Evolutionary conservation across 2,113 vertebrate genomes (phyloP), one percentile per base, ranked within the genome.

Genomic region (Neopipo cinnamomea): DNA sequence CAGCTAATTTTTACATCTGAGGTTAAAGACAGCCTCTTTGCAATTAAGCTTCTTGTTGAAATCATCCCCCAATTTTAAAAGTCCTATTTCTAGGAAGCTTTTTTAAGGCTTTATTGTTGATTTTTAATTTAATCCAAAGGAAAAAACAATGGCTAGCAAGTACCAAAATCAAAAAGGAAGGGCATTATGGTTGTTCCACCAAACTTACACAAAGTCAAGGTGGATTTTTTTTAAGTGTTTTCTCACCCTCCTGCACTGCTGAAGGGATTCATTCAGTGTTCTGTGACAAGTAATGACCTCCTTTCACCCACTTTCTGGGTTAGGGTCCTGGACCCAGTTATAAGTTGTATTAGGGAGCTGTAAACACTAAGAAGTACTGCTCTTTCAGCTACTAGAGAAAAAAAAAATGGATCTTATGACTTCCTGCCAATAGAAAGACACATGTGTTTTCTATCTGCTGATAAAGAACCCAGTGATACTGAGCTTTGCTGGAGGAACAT

Each of bases 401-500:
- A 56, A 27, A 82, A 52, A 23, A 24, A 4, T 15, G 5, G 24
- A 61, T 93, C 90, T 92, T 86, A 75, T 75, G 79, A 86, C 73
- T 92, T 92, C 95, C 95, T 91, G 88, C 77, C 53, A 89, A 73
- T 24, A 68, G 81, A 95, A 87, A 93, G 53, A 53, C 89, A 93
- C 93, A 95, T 91, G 73, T 96, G 95, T 96, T 97, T 97, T 96
- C 92, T 88, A 95, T 95, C 93, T 91, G 56, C 80, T 96, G 93
- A 92, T 95, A 95, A 93, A 95, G 79, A 85, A 65, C 42, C 62
- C 80, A 93, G 65, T 85, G 93, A 96, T 94, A 94, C 56, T 3
- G 4, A 88, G 61, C 53, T 85, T 81, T 92, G 65, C 79, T 92
- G 68, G 65, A 84, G 76, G 88, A 92, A 94, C 28, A 10, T 87